Evolutionary conservation across 1,140 invertebrate genomes (phyloP), one percentile per base, ranked within the genome.

Genomic region (Yoshiicerus persimilis): DNA sequence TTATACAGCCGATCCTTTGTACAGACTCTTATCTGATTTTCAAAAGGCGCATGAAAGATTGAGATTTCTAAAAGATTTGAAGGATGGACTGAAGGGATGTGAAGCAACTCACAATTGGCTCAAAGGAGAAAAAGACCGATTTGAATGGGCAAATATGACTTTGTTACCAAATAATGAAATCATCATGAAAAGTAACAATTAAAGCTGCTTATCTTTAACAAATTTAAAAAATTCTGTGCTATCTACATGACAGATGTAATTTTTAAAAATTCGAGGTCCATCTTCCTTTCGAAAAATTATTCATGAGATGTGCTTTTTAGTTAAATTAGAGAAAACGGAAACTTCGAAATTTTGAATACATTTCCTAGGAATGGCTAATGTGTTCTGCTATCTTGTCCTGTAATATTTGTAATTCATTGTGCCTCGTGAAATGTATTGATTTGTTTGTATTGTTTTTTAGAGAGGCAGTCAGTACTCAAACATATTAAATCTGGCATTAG

Each of bases 91-190:
- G 56, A 64, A 86, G 20, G 85, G 85, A 38, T 86, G 85, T 10
- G 85, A 86, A 66, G 47, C 85, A 2, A 70, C 85, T 16, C 27
- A 56, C 4, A 30, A 20, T 13, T 86, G 47, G 34, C 32, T 86
- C 8, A 38, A 30, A 1, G 62, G 47, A 25, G 85, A 86, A 36
- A 86, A 86, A 66, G 85, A 86, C n/a, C 85, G 85, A 25, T 86
- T 86, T 36, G 85, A 86, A 39, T 86, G 85, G 85, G 85, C 85
- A 9, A 32, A 64, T 30, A 56, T 64, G 41, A 62, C 47, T 66
- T 23, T 86, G 4, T 30, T 86, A 4, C 85, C 47, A 36, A 64
- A 27, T 27, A 62, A 86, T 9, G 62, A 38, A 34, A 13, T 25
- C 11, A 25, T 64, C 0, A 25, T 36, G 23, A 64, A 86, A 86